These are phyloP conservation scores for Propithecus perrieri DNA, from an alignment of 2,797 vertebrate species.

Conservation along the genomic window DNA sequence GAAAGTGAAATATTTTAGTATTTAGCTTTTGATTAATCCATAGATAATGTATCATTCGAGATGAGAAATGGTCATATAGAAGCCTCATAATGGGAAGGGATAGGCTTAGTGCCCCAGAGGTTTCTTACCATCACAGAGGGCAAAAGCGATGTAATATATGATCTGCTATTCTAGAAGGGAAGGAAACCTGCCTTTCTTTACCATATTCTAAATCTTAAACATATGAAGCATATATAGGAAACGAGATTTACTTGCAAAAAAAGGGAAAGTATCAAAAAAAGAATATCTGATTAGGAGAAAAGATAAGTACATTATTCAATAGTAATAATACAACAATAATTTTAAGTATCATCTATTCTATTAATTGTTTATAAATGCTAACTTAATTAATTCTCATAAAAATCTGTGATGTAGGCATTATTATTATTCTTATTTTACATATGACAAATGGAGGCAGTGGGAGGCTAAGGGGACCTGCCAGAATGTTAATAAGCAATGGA, in stretches of 20 bases:
- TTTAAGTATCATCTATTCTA: background rate
- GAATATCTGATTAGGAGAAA: background rate
- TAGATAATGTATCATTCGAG: background rate
- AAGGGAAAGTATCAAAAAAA: background rate
- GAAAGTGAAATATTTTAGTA: background rate
- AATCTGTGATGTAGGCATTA: background rate
- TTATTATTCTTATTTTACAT: background rate
- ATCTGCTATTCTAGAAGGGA: background rate
- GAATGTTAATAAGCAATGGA: background rate
- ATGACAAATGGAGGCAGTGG: background rate
- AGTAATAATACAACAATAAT: background rate
- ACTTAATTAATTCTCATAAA: background rate
- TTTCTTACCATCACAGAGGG: background rate
- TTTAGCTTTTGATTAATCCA: background rate
- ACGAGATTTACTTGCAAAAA: constrained; percentile 26
- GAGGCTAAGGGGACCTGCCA: background rate
- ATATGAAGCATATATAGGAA: background rate
- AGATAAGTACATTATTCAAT: background rate
- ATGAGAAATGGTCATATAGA: background rate
- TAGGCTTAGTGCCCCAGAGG: background rate
- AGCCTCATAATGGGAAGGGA: background rate
- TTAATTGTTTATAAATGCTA: background rate
- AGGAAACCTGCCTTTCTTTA: background rate
- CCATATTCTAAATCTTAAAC: background rate
- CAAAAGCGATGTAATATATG: background rate